phyloP scores from a whole-genome alignment of 2,797 vertebrate species.

The Ispidina lecontei region DNA sequence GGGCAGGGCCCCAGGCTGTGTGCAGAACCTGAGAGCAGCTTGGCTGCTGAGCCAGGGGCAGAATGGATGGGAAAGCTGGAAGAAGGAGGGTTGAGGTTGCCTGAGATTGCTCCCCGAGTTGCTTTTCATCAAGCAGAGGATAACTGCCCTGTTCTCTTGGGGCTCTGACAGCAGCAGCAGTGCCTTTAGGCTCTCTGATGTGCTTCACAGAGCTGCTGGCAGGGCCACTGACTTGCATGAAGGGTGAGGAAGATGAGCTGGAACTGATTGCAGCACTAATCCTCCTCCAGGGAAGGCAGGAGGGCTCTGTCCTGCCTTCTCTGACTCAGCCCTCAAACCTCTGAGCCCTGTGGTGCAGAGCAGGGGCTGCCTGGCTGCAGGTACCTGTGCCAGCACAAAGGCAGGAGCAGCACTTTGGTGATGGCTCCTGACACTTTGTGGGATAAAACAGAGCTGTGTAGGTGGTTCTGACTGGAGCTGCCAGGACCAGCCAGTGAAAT shows the following conservation, averaged over 20 bases:
- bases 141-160: not conserved
- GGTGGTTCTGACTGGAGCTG: constrained; percentile 23
- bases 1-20: not conserved
- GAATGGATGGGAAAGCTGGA: not conserved
- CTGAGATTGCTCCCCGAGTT: fast-evolving
- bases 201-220: not conserved
- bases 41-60: not conserved
- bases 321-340: not conserved
- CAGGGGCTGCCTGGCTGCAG: not conserved
- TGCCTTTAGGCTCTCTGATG: not conserved
- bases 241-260: not conserved
- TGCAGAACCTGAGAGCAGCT: not conserved
- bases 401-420: constrained; percentile 10
- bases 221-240: not conserved
- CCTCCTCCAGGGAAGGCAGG: not conserved
- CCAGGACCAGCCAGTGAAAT: constrained; percentile 31
- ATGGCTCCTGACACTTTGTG: constrained; percentile 2
- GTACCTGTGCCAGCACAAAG: not conserved
- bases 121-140: not conserved
- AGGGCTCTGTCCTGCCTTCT: not conserved
- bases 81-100: not conserved
- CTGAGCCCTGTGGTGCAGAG: fast-evolving
- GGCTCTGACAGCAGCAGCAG: not conserved
- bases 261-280: not conserved
- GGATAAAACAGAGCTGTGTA: constrained; percentile 5